Evolutionary conservation across 2,113 vertebrate genomes (phyloP), one percentile per base, ranked within the genome.

Genomic region (Grantiella picta): DNA sequence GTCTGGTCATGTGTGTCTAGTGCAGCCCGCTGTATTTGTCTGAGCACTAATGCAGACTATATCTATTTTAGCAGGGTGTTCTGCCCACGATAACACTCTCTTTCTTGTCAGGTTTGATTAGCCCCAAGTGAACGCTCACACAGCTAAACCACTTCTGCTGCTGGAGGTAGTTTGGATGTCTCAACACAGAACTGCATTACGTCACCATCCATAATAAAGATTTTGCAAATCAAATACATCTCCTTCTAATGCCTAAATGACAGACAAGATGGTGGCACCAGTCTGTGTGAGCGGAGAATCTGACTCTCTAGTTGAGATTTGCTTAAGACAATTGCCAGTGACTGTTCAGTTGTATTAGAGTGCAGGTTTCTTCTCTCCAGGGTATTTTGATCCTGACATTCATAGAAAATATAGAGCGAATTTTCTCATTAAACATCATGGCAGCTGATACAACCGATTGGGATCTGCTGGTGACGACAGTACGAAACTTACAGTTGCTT

Each of bases 401-500:
- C 73, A 54, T 16, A 80, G 63, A 80, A 88, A 80, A 61, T 15
- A 57, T 69, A 61, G 40, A 63, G 35, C 33, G 47, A 27, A 35
- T 77, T 76, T 81, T 57, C 79, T 86, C 59, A 27, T 56, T 69
- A 35, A 53, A 56, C 24, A 52, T 35, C 59, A 27, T 8, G 75
- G 65, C 61, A 57, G 57, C 36, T 35, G 50, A 21, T 69, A 50
- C 29, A 63, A 29, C 45, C 1, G 2, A 23, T 19, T 28, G 28
- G 59, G 38, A 45, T 71, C 65, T 10, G 11, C 7, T 23, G 27
- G 23, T 0, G 0, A 11, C 22, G 65, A 40, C 42, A 24, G 22
- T 8, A 47, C 28, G 47, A 28, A 50, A 54, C 42, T 65, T 53
- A 35, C 5, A 12, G 14, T 24, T 5, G 11, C 9, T 80, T 89